Percentiles rank a stretch among this genome's conserved stretches.
Evolutionary conservation across 2,888 invertebrate genomes (phyloP).

Genomic region (Drepana falcataria): DNA sequence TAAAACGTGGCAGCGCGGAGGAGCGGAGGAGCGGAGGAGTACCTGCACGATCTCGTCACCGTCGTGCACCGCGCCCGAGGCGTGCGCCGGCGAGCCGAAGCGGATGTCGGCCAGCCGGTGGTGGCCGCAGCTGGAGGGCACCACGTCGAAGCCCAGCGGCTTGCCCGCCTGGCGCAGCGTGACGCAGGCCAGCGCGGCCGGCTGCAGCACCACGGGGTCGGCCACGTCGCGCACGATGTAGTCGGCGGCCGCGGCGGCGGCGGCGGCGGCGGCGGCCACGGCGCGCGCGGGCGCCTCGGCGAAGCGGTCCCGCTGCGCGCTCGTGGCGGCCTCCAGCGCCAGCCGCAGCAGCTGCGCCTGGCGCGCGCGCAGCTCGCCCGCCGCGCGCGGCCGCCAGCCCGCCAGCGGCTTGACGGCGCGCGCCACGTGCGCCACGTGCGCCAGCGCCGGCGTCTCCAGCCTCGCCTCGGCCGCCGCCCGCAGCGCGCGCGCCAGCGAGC

Average conservation of each 20-base stretch:
- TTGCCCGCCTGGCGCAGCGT: slow-evolving; percentile 91
- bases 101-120: slow-evolving; percentile 92
- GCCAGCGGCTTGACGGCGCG: slow-evolving; percentile 91
- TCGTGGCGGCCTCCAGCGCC: slow-evolving; percentile 92
- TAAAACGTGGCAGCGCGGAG: too few relatives aligned
- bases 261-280: slow-evolving; percentile 84
- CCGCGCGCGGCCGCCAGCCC: slow-evolving; percentile 90
- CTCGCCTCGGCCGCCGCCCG: slow-evolving; percentile 83
- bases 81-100: slow-evolving; percentile 94
- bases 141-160: slow-evolving; percentile 93
- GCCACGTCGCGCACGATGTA: slow-evolving; percentile 90
- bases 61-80: slow-evolving; percentile 93
- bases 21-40: not conserved
- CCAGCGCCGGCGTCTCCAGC: slow-evolving; percentile 88
- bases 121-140: slow-evolving; percentile 88
- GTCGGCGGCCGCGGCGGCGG: slow-evolving; percentile 88
- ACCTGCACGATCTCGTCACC: slow-evolving; percentile 98
- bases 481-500: slow-evolving; percentile 83
- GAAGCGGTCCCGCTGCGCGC: slow-evolving; percentile 94
- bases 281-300: slow-evolving; percentile 91
- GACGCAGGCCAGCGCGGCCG: slow-evolving; percentile 92
- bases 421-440: slow-evolving; percentile 91
- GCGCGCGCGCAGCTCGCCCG: slow-evolving; percentile 40
- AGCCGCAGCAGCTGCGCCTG: slow-evolving; percentile 84
- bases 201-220: slow-evolving; percentile 94